phyloP scores from a whole-genome alignment of 37 sponge, comb jelly and placozoan genomes.

The Hexactinellida sp. region DNA sequence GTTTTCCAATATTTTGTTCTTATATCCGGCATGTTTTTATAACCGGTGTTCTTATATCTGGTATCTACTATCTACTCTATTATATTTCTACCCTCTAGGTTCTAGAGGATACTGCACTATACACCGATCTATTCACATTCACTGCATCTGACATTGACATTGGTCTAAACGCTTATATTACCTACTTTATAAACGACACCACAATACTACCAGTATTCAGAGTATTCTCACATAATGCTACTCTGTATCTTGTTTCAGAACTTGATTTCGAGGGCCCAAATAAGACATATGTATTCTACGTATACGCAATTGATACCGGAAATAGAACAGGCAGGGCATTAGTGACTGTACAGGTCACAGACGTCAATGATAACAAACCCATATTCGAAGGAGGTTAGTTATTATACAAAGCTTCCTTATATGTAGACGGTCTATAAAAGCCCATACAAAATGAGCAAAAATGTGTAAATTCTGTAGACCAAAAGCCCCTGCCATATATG shows the following conservation, averaged over 20 bases:
- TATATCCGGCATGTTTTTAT: too few relatives aligned
- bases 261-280: neutral
- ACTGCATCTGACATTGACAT: slow-evolving; percentile 32
- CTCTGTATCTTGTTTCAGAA: neutral
- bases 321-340: slow-evolving; percentile 20
- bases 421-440: too few relatives aligned
- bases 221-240: neutral
- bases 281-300: slow-evolving; percentile 24
- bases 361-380: slow-evolving; percentile 69
- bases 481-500: too few relatives aligned
- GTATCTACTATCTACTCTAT: too few relatives aligned
- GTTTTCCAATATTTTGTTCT: too few relatives aligned
- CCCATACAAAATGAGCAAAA: too few relatives aligned
- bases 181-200: slow-evolving; percentile 23
- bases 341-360: slow-evolving; percentile 36
- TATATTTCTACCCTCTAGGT: slow-evolving; percentile 1
- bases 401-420: too few relatives aligned
- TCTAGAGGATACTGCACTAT: slow-evolving; percentile 26
- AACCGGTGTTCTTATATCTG: too few relatives aligned
- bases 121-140: neutral
- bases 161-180: slow-evolving; percentile 25
- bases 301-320: slow-evolving; percentile 41
- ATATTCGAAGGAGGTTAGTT: slow-evolving; percentile 9
- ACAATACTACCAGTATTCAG: neutral
- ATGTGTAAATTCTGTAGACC: too few relatives aligned